Evolutionary conservation across 2,113 vertebrate genomes (phyloP).

Genomic region (Oophaga pumilio): DNA sequence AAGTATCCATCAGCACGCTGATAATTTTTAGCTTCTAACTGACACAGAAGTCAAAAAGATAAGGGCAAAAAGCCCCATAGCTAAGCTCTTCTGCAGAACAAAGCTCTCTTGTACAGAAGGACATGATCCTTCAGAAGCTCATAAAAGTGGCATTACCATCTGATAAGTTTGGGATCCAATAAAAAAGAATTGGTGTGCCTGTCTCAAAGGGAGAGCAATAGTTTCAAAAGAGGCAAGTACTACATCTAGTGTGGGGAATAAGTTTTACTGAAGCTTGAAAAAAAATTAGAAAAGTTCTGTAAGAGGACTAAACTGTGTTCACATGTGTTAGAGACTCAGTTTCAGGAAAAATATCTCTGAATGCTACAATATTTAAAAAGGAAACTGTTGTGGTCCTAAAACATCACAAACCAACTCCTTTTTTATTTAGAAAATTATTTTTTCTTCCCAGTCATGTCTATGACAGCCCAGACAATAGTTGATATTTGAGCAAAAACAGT

Average conservation of each 20-base stretch:
- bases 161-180: conserved; percentile 47
- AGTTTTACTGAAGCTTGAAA: neutral
- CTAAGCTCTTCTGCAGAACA: neutral
- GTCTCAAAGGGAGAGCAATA: neutral
- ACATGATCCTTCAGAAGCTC: conserved; percentile 28
- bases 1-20: conserved; percentile 43
- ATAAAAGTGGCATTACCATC: conserved; percentile 45
- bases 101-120: conserved; percentile 18
- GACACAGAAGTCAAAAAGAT: neutral
- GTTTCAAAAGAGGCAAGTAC: neutral
- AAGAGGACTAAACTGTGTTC: neutral
- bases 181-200: conserved; percentile 29
- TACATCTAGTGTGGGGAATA: neutral
- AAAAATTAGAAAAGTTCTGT: neutral
- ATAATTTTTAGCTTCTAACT: conserved; percentile 46
- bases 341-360: too few relatives aligned
- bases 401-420: too few relatives aligned
- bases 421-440: too few relatives aligned
- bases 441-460: too few relatives aligned
- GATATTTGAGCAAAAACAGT: too few relatives aligned
- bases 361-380: too few relatives aligned
- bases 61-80: conserved; percentile 23
- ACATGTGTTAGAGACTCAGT: neutral
- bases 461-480: too few relatives aligned
- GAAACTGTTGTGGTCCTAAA: too few relatives aligned